Evolutionary conservation across 2,888 invertebrate genomes (phyloP).

Genomic region (Apoda limacodes): DNA sequence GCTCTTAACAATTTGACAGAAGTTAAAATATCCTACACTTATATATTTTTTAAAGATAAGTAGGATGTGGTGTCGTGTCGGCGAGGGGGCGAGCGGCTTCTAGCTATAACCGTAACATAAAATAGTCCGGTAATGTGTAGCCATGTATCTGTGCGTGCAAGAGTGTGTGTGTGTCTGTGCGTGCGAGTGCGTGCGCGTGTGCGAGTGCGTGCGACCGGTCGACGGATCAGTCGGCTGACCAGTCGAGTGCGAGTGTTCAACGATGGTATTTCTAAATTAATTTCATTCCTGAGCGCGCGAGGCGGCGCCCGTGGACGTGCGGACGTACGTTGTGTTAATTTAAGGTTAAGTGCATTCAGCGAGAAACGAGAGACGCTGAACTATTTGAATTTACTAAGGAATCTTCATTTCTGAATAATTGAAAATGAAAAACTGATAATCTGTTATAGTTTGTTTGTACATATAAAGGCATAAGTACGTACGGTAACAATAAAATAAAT

Average conservation of each 20-base stretch:
- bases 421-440: constrained; percentile 45
- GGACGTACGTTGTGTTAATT: too few relatives aligned
- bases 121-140: constrained; percentile 57
- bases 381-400: constrained; percentile 54
- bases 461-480: constrained; percentile 61
- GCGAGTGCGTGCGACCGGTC: constrained; percentile 33
- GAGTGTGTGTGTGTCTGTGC: constrained; percentile 25
- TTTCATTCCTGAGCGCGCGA: constrained; percentile 64
- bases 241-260: constrained; percentile 48
- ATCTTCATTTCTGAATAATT: constrained; percentile 60
- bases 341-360: too few relatives aligned
- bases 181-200: constrained; percentile 30
- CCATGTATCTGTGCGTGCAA: constrained; percentile 51
- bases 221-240: too few relatives aligned
- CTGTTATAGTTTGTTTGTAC: constrained; percentile 69
- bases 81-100: constrained; percentile 18
- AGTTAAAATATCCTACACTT: too few relatives aligned
- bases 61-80: constrained; percentile 14
- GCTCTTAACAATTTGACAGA: too few relatives aligned
- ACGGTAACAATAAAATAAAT: constrained; percentile 65
- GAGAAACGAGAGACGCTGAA: too few relatives aligned
- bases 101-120: constrained; percentile 48
- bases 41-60: too few relatives aligned
- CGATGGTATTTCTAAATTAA: constrained; percentile 47
- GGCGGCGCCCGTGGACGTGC: constrained; percentile 39